Percentiles rank a stretch among this genome's conserved stretches.
These are phyloP conservation scores for Epinotia bilunana DNA, from an alignment of 2,888 invertebrate species.

Conservation along the genomic window DNA sequence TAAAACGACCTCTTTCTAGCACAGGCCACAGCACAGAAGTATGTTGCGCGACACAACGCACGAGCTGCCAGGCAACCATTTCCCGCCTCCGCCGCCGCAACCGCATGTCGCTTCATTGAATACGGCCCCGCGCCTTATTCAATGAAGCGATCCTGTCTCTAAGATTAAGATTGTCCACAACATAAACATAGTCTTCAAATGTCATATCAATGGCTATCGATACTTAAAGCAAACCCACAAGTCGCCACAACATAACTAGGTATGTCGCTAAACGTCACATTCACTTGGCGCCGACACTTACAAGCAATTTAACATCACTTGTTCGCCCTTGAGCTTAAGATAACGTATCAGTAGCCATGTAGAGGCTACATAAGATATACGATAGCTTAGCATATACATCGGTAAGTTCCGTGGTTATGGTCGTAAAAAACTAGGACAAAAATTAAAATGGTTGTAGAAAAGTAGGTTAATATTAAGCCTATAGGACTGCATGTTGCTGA, in stretches of 20 bases:
- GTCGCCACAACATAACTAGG: background rate
- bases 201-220: no score
- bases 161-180: no score
- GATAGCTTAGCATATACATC: constrained; percentile 2
- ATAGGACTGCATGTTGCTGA: background rate
- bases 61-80: no score
- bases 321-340: constrained; percentile 30
- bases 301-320: constrained; percentile 10
- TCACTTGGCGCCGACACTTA: background rate
- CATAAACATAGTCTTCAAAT: no score
- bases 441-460: background rate
- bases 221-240: no score
- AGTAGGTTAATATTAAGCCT: background rate
- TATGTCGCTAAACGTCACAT: constrained; percentile 4
- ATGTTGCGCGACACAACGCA: no score
- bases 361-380: constrained; percentile 13
- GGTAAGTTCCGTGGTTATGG: background rate
- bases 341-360: constrained; percentile 21
- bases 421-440: background rate
- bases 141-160: no score
- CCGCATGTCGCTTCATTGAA: no score
- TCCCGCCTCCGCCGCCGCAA: no score
- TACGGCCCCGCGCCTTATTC: no score
- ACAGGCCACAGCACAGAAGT: no score
- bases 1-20: no score